These are phyloP conservation scores for Allygus modestus DNA, from an alignment of 2,888 invertebrate genomes.

Conservation along the genomic window DNA sequence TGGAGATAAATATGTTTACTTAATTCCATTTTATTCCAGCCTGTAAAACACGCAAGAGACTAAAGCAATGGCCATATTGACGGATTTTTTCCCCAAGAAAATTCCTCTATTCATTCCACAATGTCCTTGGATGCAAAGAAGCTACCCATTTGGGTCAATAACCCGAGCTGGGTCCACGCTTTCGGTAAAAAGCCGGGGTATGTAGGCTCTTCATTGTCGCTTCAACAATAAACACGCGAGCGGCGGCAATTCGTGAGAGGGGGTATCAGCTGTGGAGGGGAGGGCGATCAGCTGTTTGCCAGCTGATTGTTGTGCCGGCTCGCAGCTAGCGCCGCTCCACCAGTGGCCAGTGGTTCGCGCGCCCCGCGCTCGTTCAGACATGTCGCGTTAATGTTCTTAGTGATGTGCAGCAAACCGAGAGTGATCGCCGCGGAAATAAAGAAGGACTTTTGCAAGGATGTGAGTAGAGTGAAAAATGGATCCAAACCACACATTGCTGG, in stretches of 20 bases:
- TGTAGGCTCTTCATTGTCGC: constrained; percentile 40
- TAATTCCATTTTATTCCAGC: no score
- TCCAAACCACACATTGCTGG: constrained; percentile 59
- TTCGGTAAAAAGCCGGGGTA: constrained; percentile 42
- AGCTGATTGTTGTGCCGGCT: constrained; percentile 48
- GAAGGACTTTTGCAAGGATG: constrained; percentile 45
- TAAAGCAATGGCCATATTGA: not conserved
- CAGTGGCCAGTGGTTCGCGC: not conserved
- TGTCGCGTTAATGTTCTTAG: constrained; percentile 47
- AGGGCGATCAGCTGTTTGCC: constrained; percentile 42
- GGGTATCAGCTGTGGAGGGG: constrained; percentile 53
- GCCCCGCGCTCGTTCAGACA: not conserved
- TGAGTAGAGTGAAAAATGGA: not conserved
- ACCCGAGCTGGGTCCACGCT: constrained; percentile 16
- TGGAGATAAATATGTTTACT: no score
- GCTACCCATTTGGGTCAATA: constrained; percentile 35
- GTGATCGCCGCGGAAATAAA: constrained; percentile 63
- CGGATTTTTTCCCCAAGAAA: constrained; percentile 6
- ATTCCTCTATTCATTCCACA: constrained; percentile 35
- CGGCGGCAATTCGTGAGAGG: not conserved
- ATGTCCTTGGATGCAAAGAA: constrained; percentile 46
- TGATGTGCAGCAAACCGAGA: constrained; percentile 59
- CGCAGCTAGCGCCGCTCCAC: no score
- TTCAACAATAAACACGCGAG: constrained; percentile 28
- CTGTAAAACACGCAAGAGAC: not conserved